Percentiles rank a stretch among this genome's conserved stretches.
Evolutionary conservation across 2,797 vertebrate species (phyloP).

Genomic region (Numenius phaeopus): DNA sequence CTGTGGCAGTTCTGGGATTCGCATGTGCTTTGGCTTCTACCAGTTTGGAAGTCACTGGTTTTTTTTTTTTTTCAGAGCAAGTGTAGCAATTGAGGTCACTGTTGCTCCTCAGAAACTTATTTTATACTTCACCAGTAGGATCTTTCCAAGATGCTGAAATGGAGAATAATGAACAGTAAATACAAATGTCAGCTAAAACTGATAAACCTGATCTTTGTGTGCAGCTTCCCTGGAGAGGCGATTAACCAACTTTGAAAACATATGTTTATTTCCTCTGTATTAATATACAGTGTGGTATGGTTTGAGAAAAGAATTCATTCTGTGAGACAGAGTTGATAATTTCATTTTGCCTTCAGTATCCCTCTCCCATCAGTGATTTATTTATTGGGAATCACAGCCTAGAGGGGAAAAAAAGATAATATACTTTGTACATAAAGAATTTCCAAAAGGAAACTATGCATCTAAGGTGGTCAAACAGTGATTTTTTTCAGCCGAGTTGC

Average conservation of each 20-base stretch:
- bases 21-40: neutral
- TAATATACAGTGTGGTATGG: neutral
- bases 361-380: neutral
- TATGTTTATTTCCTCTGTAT: neutral
- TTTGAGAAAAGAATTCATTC: neutral
- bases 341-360: neutral
- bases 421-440: neutral
- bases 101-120: neutral
- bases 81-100: neutral
- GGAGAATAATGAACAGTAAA: neutral
- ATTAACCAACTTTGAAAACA: neutral
- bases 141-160: neutral
- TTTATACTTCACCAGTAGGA: neutral
- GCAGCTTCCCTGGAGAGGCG: neutral
- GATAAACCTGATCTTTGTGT: neutral
- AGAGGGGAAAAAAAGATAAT: neutral
- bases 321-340: neutral
- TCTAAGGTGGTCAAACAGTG: neutral
- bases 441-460: neutral
- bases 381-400: neutral
- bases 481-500: neutral
- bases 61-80: neutral
- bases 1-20: neutral
- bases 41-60: neutral
- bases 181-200: neutral